These are phyloP conservation scores for Melinaea menophilus DNA, from an alignment of 2,888 invertebrate species.

Conservation along the genomic window DNA sequence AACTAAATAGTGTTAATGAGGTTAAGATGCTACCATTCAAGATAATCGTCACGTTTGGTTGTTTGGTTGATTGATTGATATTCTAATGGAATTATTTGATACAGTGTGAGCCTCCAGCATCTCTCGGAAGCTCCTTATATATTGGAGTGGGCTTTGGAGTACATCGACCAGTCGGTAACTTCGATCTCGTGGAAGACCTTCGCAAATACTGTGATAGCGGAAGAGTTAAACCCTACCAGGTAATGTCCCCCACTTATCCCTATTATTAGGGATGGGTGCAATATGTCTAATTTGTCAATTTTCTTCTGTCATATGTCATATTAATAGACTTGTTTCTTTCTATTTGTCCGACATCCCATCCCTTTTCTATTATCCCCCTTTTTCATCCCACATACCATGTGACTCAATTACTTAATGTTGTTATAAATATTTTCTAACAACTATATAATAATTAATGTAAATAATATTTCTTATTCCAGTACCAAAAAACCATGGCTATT, in stretches of 20 bases:
- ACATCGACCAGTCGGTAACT: constrained; percentile 54
- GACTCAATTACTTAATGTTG: neutral
- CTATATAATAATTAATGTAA: neutral
- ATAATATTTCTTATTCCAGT: constrained; percentile 7
- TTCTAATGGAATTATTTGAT: constrained; percentile 11
- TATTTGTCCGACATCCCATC: no score
- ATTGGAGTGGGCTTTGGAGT: constrained; percentile 61
- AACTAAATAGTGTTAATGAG: no score
- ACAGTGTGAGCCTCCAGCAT: constrained; percentile 56
- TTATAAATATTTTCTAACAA: neutral
- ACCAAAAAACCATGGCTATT: constrained; percentile 60
- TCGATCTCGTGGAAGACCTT: constrained; percentile 59
- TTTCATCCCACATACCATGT: no score
- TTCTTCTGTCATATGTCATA: no score
- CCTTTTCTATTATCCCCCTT: no score
- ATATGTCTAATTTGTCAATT: no score
- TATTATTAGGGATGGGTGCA: no score
- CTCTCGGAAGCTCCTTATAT: constrained; percentile 59
- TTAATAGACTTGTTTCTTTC: no score
- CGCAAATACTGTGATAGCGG: constrained; percentile 50
- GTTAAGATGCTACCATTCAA: neutral
- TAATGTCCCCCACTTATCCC: constrained; percentile 22
- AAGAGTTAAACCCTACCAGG: constrained; percentile 57
- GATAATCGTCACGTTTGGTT: neutral
- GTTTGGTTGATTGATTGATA: no score